Percentiles rank a stretch among this genome's conserved stretches.
Evolutionary conservation across 2,113 vertebrate genomes (phyloP).

Genomic region (Oryctolagus cuniculus): DNA sequence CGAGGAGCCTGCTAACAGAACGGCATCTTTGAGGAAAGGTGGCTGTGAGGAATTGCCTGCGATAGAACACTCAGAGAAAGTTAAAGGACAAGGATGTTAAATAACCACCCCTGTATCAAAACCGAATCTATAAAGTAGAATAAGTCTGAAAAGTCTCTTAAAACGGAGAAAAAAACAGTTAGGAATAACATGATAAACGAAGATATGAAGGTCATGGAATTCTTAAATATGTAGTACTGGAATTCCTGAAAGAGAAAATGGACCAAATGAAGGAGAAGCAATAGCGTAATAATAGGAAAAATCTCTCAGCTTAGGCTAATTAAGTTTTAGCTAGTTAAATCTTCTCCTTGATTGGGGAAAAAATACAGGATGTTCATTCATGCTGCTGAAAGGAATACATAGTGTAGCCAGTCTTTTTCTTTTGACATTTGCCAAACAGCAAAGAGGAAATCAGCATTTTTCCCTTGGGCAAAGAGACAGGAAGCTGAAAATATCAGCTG

Average conservation of each 20-base stretch:
- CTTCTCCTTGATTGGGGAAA: conserved; percentile 46
- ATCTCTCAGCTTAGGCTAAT: conserved; percentile 64
- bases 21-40: background rate
- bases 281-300: conserved; percentile 56
- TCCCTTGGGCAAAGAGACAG: conserved; percentile 65
- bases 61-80: background rate
- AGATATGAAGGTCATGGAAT: background rate
- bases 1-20: background rate
- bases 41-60: background rate
- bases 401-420: conserved; percentile 75
- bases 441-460: conserved; percentile 76
- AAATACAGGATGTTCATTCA: conserved; percentile 75
- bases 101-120: background rate
- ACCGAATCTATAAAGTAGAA: conserved; percentile 18
- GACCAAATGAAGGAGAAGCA: conserved; percentile 64
- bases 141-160: background rate
- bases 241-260: conserved; percentile 59
- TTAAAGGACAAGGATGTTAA: background rate
- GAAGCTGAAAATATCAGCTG: conserved; percentile 76
- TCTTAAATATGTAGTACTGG: background rate
- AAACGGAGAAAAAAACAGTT: background rate
- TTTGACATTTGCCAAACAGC: conserved; percentile 78
- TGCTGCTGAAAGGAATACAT: conserved; percentile 69
- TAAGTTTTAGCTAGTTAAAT: conserved; percentile 75
- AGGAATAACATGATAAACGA: background rate